Evolutionary conservation across 2,113 vertebrate species (phyloP).

Genomic region (Cephalopterus ornatus): DNA sequence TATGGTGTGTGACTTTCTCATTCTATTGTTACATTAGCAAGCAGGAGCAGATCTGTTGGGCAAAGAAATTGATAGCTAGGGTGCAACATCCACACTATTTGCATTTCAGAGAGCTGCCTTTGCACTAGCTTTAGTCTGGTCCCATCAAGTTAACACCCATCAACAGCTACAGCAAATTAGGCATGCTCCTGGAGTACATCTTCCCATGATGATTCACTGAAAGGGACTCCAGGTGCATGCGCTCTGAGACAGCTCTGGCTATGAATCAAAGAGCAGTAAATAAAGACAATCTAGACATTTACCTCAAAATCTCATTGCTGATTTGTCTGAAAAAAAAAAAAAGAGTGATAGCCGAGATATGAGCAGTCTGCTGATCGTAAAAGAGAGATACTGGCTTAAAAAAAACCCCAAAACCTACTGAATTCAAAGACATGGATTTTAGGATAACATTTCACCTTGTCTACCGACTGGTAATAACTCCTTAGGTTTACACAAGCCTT

Average conservation of each 20-base stretch:
- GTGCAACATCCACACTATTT: background rate
- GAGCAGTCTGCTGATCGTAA: background rate
- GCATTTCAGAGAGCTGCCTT: slow-evolving; percentile 1
- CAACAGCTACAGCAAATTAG: background rate
- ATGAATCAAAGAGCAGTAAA: background rate
- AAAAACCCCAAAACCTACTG: background rate
- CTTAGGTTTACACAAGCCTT: background rate
- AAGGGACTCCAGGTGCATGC: background rate
- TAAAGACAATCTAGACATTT: background rate
- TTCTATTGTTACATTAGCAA: background rate
- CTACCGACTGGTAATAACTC: background rate
- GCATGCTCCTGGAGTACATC: background rate
- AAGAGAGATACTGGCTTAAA: background rate
- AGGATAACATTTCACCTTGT: background rate
- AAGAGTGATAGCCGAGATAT: background rate
- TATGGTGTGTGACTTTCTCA: background rate
- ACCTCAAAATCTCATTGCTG: background rate
- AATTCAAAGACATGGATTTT: background rate
- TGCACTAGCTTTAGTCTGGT: background rate
- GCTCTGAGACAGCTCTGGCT: background rate
- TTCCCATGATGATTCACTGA: background rate
- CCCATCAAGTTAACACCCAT: background rate
- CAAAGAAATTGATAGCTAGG: background rate
- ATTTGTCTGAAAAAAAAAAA: background rate
- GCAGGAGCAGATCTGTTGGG: background rate